Evolutionary conservation across 2,797 vertebrate genomes (phyloP).

Genomic region (Loris lydekkerianus): DNA sequence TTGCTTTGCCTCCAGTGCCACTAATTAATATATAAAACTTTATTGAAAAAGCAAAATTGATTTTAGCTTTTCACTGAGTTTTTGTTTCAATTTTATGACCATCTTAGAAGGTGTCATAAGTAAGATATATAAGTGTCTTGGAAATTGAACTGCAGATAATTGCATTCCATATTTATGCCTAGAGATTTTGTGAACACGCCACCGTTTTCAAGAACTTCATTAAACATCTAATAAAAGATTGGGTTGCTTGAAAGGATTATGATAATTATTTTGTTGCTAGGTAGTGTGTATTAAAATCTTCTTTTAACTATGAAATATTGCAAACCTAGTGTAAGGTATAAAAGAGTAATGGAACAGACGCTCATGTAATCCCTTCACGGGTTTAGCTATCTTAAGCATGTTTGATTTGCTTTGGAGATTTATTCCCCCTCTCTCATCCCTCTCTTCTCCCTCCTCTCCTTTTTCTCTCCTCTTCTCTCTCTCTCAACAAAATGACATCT

Average conservation of each 20-base stretch:
- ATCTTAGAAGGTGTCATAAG: neutral
- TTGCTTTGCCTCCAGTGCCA: conserved; percentile 14
- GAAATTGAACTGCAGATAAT: conserved; percentile 47
- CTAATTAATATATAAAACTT: conserved; percentile 61
- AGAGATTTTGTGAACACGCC: conserved; percentile 43
- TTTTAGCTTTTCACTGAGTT: conserved; percentile 35
- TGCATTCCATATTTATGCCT: conserved; percentile 27
- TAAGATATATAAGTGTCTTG: conserved; percentile 40
- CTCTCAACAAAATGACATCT: neutral
- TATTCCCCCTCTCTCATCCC: neutral
- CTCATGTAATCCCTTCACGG: neutral
- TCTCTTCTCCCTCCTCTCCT: neutral
- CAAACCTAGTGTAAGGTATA: neutral
- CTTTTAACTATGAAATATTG: conserved; percentile 67
- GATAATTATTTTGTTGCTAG: conserved; percentile 38
- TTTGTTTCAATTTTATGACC: conserved; percentile 59
- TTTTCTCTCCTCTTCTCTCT: neutral
- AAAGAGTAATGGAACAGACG: neutral
- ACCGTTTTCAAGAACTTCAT: conserved; percentile 39
- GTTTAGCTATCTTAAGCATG: neutral
- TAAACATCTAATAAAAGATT: conserved; percentile 51
- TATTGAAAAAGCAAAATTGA: conserved; percentile 50
- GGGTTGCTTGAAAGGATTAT: conserved; percentile 54
- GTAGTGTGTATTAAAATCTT: conserved; percentile 40
- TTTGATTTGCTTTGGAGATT: conserved; percentile 36